Percentiles rank a stretch among this genome's conserved stretches.
These are phyloP conservation scores for Nycticebus coucang DNA, from an alignment of 2,113 vertebrate genomes.

Conservation along the genomic window DNA sequence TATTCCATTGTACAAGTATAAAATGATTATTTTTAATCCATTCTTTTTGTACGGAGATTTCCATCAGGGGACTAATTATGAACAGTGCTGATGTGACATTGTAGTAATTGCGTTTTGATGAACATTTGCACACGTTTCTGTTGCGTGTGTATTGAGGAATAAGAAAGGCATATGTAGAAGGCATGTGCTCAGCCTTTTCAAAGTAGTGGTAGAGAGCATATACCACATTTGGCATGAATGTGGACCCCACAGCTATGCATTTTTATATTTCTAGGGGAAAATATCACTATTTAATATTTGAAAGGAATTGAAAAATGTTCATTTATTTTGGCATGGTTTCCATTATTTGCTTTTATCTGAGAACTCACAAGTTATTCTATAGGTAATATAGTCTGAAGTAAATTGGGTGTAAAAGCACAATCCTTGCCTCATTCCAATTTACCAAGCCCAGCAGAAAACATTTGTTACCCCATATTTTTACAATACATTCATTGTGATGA, in stretches of 20 bases:
- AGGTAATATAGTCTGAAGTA: constrained; percentile 70
- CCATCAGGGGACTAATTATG: neutral
- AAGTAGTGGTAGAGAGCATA: neutral
- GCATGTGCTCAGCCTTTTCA: neutral
- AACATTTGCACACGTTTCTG: neutral
- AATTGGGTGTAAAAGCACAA: constrained; percentile 70
- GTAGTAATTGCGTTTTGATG: neutral
- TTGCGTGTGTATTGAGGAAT: neutral
- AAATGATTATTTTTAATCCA: constrained; percentile 20
- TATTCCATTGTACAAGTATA: neutral
- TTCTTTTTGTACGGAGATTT: neutral
- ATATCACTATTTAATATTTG: constrained; percentile 63
- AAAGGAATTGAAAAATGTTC: constrained; percentile 65
- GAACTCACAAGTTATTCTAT: constrained; percentile 66
- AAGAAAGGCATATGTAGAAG: neutral
- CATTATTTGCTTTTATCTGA: constrained; percentile 71
- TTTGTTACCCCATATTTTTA: constrained; percentile 63
- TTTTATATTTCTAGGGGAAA: constrained; percentile 38
- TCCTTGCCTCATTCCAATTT: constrained; percentile 57
- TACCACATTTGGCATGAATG: constrained; percentile 19
- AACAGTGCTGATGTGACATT: neutral
- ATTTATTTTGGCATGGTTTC: constrained; percentile 69
- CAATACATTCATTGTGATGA: constrained; percentile 74
- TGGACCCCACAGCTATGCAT: neutral
- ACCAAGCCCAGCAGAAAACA: constrained; percentile 64